Percentiles rank a stretch among this genome's conserved stretches.
phyloP scores from a whole-genome alignment of 1,140 invertebrate species.

The Chironomus tepperi region DNA sequence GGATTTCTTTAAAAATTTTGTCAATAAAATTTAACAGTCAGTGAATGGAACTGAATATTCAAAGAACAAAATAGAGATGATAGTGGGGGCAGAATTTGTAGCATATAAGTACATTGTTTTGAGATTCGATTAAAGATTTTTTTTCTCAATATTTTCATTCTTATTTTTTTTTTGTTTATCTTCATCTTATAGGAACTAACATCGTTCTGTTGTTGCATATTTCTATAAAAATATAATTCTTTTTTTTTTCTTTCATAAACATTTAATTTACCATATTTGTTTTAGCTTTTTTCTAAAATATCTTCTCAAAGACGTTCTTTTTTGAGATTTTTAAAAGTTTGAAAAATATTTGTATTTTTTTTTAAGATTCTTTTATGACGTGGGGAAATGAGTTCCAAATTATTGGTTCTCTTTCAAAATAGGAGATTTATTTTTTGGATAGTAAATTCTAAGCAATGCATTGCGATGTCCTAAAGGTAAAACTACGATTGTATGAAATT shows the following conservation, averaged over 20 bases:
- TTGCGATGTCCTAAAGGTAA: no score
- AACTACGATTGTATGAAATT: no score
- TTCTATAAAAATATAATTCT: slow-evolving; percentile 1
- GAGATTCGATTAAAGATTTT: background rate
- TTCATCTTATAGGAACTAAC: background rate
- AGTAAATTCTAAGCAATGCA: no score
- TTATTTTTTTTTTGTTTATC: no score
- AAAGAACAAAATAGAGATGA: background rate
- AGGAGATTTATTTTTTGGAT: no score
- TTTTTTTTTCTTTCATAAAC: background rate
- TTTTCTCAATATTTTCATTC: background rate
- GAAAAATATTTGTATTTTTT: background rate
- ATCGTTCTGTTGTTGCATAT: background rate
- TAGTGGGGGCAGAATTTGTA: background rate
- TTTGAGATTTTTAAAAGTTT: background rate
- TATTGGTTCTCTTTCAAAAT: no score
- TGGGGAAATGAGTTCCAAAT: no score
- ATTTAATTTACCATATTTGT: background rate
- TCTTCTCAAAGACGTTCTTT: background rate
- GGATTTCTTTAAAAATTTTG: no score
- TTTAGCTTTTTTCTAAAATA: background rate
- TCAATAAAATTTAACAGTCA: background rate
- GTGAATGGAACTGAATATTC: background rate
- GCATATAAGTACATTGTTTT: background rate
- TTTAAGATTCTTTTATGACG: no score